phyloP scores from a whole-genome alignment of 1,140 invertebrate species.

The Calephelis nemesis region DNA sequence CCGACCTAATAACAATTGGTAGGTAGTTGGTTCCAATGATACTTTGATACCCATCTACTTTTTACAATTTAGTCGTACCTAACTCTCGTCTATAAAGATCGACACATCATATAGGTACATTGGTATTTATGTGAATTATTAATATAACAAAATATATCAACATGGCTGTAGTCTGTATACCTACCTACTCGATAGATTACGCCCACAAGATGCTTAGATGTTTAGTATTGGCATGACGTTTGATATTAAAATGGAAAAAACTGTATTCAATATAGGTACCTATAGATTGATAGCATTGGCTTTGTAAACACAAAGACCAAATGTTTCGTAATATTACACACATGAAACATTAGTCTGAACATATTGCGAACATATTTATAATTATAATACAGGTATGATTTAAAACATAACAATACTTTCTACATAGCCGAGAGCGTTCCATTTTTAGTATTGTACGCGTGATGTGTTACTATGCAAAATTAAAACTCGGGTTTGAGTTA shows the following conservation, averaged over 20 bases:
- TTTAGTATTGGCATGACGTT: conserved; percentile 21
- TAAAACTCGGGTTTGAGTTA: conserved; percentile 15
- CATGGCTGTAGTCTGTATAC: neutral
- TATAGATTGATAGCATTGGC: conserved; percentile 9
- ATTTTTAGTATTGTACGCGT: conserved; percentile 66
- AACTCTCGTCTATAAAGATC: neutral
- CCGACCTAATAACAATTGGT: conserved; percentile 4
- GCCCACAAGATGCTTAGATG: conserved; percentile 27
- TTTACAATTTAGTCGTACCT: neutral
- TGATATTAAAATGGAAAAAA: conserved; percentile 28
- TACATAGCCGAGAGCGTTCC: conserved; percentile 67
- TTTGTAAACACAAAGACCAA: conserved; percentile 13
- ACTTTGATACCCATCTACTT: conserved; percentile 3
- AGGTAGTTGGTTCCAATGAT: neutral
- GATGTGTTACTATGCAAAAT: conserved; percentile 57
- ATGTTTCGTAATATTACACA: conserved; percentile 4
- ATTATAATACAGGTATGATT: conserved; percentile 7
- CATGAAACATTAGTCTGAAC: neutral
- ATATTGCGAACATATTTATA: conserved; percentile 11
- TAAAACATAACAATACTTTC: conserved; percentile 67
- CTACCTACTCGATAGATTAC: conserved; percentile 25
- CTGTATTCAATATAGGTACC: conserved; percentile 24
- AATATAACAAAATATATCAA: neutral
- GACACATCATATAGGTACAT: neutral
- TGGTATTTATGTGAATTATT: conserved; percentile 1